Percentiles rank a stretch among this genome's conserved stretches.
These are phyloP conservation scores for Pipa parva DNA, from an alignment of 2,113 vertebrate genomes.

Conservation along the genomic window DNA sequence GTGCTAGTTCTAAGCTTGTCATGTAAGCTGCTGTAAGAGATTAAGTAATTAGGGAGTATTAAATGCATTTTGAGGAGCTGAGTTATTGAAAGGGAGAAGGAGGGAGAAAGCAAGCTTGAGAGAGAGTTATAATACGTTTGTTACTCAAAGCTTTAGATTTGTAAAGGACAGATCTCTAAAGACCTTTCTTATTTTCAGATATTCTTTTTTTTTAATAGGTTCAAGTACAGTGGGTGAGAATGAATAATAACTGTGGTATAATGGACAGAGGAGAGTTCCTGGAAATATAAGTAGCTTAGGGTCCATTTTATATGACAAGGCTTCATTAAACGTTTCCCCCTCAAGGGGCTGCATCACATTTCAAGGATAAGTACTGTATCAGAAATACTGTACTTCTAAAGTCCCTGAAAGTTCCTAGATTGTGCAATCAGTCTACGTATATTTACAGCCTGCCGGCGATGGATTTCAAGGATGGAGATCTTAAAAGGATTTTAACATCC, in stretches of 20 bases:
- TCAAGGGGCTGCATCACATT: no score
- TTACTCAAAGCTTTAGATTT: slow-evolving; percentile 49
- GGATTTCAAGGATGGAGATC: no score
- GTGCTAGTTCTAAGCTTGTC: slow-evolving; percentile 53
- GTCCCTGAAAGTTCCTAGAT: no score
- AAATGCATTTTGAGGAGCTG: slow-evolving; percentile 53
- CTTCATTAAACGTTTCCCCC: no score
- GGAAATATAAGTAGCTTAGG: no score
- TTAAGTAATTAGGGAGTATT: slow-evolving; percentile 65
- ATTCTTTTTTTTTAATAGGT: slow-evolving; percentile 45
- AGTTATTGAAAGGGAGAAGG: slow-evolving; percentile 54
- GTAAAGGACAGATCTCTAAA: slow-evolving; percentile 48
- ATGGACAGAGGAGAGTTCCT: no score
- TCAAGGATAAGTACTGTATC: no score
- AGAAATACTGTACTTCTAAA: no score
- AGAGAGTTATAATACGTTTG: slow-evolving; percentile 39
- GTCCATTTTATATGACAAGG: no score
- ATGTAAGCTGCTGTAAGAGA: slow-evolving; percentile 49
- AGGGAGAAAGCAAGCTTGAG: slow-evolving; percentile 35
- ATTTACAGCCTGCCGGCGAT: no score
- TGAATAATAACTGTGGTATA: slow-evolving; percentile 44
- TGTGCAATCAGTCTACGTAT: no score
- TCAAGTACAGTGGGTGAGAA: slow-evolving; percentile 61
- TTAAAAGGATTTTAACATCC: no score
- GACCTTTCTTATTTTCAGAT: slow-evolving; percentile 28